phyloP scores from a whole-genome alignment of 2,888 invertebrate species.

The Vesta saturnalis region DNA sequence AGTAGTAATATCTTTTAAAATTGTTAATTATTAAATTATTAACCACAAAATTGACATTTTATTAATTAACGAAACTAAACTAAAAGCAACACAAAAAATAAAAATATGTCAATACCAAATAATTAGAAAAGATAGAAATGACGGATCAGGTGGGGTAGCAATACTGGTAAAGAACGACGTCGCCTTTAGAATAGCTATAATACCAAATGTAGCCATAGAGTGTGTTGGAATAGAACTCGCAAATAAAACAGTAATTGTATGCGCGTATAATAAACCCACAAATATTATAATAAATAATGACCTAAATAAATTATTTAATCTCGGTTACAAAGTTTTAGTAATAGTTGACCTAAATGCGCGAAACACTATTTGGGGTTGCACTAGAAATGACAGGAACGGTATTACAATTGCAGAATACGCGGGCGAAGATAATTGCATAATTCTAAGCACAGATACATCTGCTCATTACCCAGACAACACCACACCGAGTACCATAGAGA shows the following conservation, averaged over 20 bases:
- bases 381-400: not conserved
- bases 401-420: not conserved
- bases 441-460: not conserved
- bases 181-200: not conserved
- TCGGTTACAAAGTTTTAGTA: not conserved
- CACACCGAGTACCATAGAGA: not conserved
- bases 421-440: not conserved
- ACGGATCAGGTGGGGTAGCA: too few relatives aligned
- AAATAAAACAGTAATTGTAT: not conserved
- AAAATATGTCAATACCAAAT: too few relatives aligned
- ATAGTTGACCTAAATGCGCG: not conserved
- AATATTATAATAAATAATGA: not conserved
- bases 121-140: too few relatives aligned
- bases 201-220: not conserved
- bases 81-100: too few relatives aligned
- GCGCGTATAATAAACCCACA: not conserved
- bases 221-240: not conserved
- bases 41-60: too few relatives aligned
- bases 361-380: not conserved
- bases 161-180: too few relatives aligned
- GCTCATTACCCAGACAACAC: not conserved
- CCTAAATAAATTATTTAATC: not conserved
- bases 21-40: too few relatives aligned
- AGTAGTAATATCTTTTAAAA: too few relatives aligned
- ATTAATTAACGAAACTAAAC: too few relatives aligned